Percentiles rank a stretch among this genome's conserved stretches.
Conservation (phyloP, 2,888 invertebrate genomes). For the Ormia ochracea region DNA sequence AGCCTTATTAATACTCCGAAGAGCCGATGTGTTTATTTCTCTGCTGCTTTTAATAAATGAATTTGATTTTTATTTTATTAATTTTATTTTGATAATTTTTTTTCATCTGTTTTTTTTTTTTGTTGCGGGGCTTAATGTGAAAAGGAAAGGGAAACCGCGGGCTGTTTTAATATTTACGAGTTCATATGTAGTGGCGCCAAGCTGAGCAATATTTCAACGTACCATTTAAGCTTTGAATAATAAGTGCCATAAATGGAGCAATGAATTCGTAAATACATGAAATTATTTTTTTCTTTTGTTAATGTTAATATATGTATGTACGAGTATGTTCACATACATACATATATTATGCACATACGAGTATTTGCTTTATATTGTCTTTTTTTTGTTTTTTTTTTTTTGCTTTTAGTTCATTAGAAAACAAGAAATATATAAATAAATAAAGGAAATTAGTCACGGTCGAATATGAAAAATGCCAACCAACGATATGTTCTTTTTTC, state of each 20-base stretch:
- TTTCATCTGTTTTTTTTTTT: constrained; percentile 4
- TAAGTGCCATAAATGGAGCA: constrained; percentile 65
- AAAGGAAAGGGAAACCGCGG: constrained; percentile 65
- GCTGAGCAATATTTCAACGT: constrained; percentile 61
- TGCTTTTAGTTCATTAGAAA: constrained; percentile 42
- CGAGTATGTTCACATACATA: too few relatives aligned
- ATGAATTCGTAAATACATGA: constrained; percentile 41
- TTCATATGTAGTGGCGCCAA: constrained; percentile 53
- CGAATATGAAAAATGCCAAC: constrained; percentile 26
- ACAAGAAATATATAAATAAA: neutral
- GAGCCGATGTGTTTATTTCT: constrained; percentile 49
- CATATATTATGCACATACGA: too few relatives aligned
- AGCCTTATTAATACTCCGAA: constrained; percentile 17
- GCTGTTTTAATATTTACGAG: constrained; percentile 46
- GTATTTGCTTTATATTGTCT: constrained; percentile 15
- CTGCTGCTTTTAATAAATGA: constrained; percentile 22
- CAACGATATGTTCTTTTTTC: neutral
- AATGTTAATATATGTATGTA: neutral
- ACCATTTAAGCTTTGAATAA: constrained; percentile 56
- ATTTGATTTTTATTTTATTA: constrained; percentile 53
- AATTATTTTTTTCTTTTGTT: neutral
- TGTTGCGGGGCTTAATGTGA: constrained; percentile 52
- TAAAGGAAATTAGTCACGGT: constrained; percentile 59
- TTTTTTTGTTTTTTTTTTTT: constrained; percentile 21
- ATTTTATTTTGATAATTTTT: constrained; percentile 38